Percentiles rank a stretch among this genome's conserved stretches.
phyloP scores from a whole-genome alignment of 2,113 vertebrate species.

The Albula goreensis region DNA sequence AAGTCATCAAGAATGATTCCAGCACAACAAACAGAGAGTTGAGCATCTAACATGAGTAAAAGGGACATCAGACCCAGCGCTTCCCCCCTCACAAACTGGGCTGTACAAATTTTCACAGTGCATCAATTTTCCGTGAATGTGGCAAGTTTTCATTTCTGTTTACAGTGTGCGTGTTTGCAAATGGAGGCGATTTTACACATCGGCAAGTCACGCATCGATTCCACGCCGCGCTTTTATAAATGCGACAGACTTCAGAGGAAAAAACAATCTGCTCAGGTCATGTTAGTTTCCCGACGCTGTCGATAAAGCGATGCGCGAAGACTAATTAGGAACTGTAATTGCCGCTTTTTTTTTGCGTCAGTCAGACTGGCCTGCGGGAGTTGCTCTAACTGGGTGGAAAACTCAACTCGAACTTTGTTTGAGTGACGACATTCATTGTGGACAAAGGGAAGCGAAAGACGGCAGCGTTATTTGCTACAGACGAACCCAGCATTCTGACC shows the following conservation, averaged over 20 bases:
- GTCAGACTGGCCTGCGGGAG: slow-evolving; percentile 45
- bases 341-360: slow-evolving; percentile 49
- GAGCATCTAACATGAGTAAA: background rate
- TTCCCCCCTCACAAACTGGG: too few species aligned
- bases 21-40: background rate
- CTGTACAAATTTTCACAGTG: too few species aligned
- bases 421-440: slow-evolving; percentile 50
- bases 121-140: too few species aligned
- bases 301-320: slow-evolving; percentile 29
- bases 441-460: background rate
- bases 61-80: background rate
- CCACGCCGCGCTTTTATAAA: too few species aligned
- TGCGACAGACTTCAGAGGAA: too few species aligned
- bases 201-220: too few species aligned
- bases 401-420: slow-evolving; percentile 57
- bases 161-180: too few species aligned
- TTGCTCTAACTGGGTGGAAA: slow-evolving; percentile 31
- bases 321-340: slow-evolving; percentile 42
- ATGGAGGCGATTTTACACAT: too few species aligned
- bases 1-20: background rate
- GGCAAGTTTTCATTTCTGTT: too few species aligned
- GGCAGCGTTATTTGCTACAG: background rate
- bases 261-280: background rate
- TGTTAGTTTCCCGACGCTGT: slow-evolving; percentile 23
- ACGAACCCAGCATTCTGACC: background rate